These are phyloP conservation scores for Andrena bucephala DNA, from an alignment of 2,888 invertebrate species.

Conservation along the genomic window DNA sequence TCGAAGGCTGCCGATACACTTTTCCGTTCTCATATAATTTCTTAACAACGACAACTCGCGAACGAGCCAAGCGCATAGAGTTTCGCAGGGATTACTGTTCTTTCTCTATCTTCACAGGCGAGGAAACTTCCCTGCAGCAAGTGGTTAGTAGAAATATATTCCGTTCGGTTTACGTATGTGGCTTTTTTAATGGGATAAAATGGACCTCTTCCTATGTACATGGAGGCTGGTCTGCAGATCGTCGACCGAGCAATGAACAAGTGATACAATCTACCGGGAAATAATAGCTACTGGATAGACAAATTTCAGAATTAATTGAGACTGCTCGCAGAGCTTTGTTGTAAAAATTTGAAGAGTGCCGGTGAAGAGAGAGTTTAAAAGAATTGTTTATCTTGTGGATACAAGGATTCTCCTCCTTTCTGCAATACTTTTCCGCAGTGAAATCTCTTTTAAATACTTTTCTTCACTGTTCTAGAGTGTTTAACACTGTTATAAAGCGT, in stretches of 20 bases:
- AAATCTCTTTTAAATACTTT: too few species aligned
- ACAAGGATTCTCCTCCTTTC: too few species aligned
- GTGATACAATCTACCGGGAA: neutral
- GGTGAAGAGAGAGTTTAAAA: neutral
- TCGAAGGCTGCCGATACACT: neutral
- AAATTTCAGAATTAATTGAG: neutral
- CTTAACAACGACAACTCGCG: neutral
- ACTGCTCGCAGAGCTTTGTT: neutral
- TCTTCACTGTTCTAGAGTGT: too few species aligned
- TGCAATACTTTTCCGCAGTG: too few species aligned
- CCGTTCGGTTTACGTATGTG: neutral
- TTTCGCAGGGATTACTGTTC: neutral
- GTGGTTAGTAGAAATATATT: slow-evolving; percentile 5
- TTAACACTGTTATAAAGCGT: too few species aligned
- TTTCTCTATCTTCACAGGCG: neutral
- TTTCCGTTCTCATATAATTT: neutral
- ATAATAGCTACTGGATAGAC: neutral
- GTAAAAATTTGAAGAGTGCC: neutral
- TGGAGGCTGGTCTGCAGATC: neutral
- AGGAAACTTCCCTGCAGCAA: neutral
- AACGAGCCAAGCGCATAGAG: neutral
- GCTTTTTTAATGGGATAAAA: neutral
- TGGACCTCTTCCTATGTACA: neutral
- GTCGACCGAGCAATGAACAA: neutral
- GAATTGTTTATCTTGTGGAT: too few species aligned